Evolutionary conservation across 2,113 vertebrate species (phyloP), one percentile per base, ranked within the genome.

Genomic region (Chrysochloris asiatica): DNA sequence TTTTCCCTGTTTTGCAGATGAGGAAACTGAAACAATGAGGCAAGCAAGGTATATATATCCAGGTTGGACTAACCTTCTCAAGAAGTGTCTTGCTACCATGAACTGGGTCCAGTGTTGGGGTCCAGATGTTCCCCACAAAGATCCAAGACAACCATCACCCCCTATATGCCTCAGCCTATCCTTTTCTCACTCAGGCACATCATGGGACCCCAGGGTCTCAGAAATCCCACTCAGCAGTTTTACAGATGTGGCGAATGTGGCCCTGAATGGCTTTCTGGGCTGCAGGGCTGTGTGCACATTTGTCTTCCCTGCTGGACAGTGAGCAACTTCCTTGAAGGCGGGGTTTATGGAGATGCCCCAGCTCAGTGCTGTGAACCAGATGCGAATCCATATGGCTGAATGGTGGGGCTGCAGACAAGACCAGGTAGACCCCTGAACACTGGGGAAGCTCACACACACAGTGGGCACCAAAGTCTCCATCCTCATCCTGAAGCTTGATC

Each of bases 251-350:
- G 30, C 0, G 8, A 4, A n/a, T 0, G 9, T 47, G 69, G 41
- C 24, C 47, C 41, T 2, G 1, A 6, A 24, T 38, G 54, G 72
- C 26, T n/a, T 12, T 24, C 76, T 4, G 3, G 4, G 73, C 21
- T 21, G 11, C 1, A 10, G 47, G 61, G 2, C 21, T 3, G 2
- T 6, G 16, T 2, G 1, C 4, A n/a, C 0, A 1, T 33, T 61
- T 45, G n/a, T 30, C 45, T 69, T 65, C 38, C 19, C n/a, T 26
- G n/a, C 67, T 48, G 0, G 1, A 54, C 5, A 3, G 36, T 0
- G 24, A 71, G 75, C n/a, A 19, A 56, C 56, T n/a, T 71, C 45
- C 30, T 69, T 6, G 8, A 36, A 17, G 16, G n/a, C 26, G 16
- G 19, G 6, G 6, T 24, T 47, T 10, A 22, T 11, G 38, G 43